Percentiles rank a stretch among this genome's conserved stretches.
phyloP scores from a whole-genome alignment of 2,113 vertebrate species.

The Semnopithecus entellus region DNA sequence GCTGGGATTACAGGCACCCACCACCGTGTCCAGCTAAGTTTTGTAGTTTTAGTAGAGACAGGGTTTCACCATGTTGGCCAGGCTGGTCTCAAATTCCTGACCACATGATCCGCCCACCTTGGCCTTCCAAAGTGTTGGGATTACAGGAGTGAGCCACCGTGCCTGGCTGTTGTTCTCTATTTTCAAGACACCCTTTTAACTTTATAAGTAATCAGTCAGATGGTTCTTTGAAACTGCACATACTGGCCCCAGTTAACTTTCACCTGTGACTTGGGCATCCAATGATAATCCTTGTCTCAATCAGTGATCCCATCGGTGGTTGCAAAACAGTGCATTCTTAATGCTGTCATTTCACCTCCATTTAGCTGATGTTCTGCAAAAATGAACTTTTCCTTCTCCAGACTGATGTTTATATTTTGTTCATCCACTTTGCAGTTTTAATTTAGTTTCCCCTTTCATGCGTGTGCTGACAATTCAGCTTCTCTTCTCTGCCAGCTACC shows the following conservation, averaged over 20 bases:
- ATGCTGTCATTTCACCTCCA: accelerated
- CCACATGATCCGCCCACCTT: too few relatives aligned
- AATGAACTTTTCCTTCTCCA: neutral
- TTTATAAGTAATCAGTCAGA: too few relatives aligned
- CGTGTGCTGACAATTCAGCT: accelerated
- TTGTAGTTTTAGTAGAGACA: too few relatives aligned
- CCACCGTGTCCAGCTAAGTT: too few relatives aligned
- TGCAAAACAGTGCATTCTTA: neutral
- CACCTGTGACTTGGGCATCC: neutral
- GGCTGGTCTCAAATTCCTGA: too few relatives aligned
- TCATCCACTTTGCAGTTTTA: accelerated
- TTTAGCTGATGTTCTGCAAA: accelerated
- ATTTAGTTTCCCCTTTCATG: accelerated
- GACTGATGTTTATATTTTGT: too few relatives aligned
- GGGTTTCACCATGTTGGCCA: too few relatives aligned
- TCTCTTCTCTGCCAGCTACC: too few relatives aligned
- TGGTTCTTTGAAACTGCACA: too few relatives aligned
- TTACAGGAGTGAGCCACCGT: too few relatives aligned
- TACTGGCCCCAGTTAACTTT: accelerated
- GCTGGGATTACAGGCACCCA: too few relatives aligned
- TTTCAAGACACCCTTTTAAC: neutral
- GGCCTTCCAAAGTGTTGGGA: too few relatives aligned
- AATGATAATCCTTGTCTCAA: accelerated
- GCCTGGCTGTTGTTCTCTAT: neutral
- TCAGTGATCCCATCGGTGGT: accelerated